phyloP scores from a whole-genome alignment of 2,113 vertebrate genomes.

The Sigmodon hispidus region DNA sequence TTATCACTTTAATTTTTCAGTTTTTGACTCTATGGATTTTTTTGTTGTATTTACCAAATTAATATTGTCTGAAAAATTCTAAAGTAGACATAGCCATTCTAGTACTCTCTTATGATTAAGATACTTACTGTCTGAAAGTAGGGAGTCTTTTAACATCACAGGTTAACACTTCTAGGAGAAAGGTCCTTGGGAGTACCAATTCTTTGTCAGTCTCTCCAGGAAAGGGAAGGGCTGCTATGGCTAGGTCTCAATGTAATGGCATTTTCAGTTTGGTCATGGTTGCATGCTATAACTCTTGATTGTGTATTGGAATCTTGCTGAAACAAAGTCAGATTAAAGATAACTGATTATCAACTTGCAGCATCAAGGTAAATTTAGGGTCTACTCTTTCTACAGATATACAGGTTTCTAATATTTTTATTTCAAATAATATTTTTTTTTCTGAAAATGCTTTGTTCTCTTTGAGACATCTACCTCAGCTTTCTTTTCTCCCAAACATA shows the following conservation, averaged over 20 bases:
- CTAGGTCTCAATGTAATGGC: slow-evolving; percentile 77
- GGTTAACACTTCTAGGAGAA: slow-evolving; percentile 80
- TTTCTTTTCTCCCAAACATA: neutral
- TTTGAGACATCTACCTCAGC: neutral
- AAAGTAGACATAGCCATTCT: slow-evolving; percentile 78
- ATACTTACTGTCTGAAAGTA: slow-evolving; percentile 85
- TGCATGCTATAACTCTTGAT: slow-evolving; percentile 81
- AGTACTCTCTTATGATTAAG: slow-evolving; percentile 79
- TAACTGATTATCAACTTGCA: slow-evolving; percentile 67
- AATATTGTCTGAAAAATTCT: slow-evolving; percentile 80
- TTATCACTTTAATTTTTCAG: slow-evolving; percentile 31
- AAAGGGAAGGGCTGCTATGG: slow-evolving; percentile 80
- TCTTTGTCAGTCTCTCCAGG: slow-evolving; percentile 80
- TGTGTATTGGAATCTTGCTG: slow-evolving; percentile 76
- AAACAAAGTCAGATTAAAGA: slow-evolving; percentile 83
- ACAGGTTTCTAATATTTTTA: slow-evolving; percentile 14
- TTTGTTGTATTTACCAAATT: slow-evolving; percentile 72
- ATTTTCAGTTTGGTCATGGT: slow-evolving; percentile 83
- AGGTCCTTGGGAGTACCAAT: slow-evolving; percentile 76
- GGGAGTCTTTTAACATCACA: slow-evolving; percentile 78
- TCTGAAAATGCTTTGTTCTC: slow-evolving; percentile 64
- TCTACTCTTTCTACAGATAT: slow-evolving; percentile 6
- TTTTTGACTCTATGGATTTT: slow-evolving; percentile 70
- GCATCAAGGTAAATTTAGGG: slow-evolving; percentile 79
- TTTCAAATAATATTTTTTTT: neutral